Evolutionary conservation across 2,113 vertebrate genomes (phyloP), one percentile per base, ranked within the genome.

Genomic region (Emydocephalus ijimae): DNA sequence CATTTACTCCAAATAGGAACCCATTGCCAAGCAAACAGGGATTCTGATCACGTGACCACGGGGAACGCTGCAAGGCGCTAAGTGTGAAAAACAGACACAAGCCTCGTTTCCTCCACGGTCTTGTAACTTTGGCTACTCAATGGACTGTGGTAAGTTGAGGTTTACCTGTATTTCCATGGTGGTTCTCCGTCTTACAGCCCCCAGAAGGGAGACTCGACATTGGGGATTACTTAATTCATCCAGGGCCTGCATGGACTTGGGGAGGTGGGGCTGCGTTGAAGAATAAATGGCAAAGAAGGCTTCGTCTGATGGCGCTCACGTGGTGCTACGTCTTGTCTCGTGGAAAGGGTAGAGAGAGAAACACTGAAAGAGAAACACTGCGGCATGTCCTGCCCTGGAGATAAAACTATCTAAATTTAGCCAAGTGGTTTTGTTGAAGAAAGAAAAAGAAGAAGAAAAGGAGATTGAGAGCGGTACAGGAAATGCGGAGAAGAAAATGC

Each of bases 1-100:
- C 48, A 50, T 50, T 8, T 50, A 50, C 48, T 50, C 48, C 48
- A 50, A 59, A 23, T 24, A 24, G 8, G 57, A 59, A 24, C 0
- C 23, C 0, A 6, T 24, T 24, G 23, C 21, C 57, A 59, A 59
- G 57, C 23, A 8, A 1, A 50, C 7, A 0, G 0, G 7, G 7
- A 24, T 59, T 59, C 9, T 8, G 59, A 26, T 61, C 59, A 26
- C 0, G 23, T 61, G 57, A 26, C 8, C 21, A 9, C 10, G 24
- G 9, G 59, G 24, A 61, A 61, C 2, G 1, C 23, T 59, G 23
- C 9, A 3, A 26, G 24, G 8, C 24, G 24, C 48, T 61, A 26
- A 61, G 59, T 4, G 59, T 26, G 24, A 26, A 61, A 61, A 29
- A 61, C 24, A 0, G 59, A 12, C 24, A 4, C 10, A 11, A 61